Percentiles rank a stretch among this genome's conserved stretches.
These are phyloP conservation scores for Agriopis marginaria DNA, from an alignment of 2,888 invertebrate genomes.

Conservation along the genomic window DNA sequence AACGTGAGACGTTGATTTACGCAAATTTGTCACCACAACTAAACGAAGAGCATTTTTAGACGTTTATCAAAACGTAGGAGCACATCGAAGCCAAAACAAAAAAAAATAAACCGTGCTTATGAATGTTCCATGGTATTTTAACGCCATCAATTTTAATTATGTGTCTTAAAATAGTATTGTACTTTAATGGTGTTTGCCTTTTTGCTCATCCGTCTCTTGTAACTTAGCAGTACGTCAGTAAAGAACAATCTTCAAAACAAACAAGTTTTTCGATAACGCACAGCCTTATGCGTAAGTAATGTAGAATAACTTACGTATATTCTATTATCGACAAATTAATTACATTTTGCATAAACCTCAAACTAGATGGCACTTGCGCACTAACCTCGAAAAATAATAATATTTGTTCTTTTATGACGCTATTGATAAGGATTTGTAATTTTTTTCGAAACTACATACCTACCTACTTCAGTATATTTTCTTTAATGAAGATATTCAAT, in stretches of 20 bases:
- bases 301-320: not conserved
- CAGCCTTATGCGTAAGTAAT: too few species aligned
- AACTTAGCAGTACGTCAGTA: not conserved
- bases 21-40: not conserved
- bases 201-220: conserved; percentile 1
- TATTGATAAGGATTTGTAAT: not conserved
- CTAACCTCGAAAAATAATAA: too few species aligned
- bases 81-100: not conserved
- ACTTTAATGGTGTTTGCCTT: not conserved
- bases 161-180: conserved; percentile 8
- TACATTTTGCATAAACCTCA: not conserved
- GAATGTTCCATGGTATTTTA: not conserved
- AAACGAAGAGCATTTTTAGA: too few species aligned
- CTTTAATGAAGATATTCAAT: not conserved
- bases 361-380: not conserved
- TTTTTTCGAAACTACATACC: too few species aligned
- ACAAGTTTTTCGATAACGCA: not conserved
- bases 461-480: too few species aligned
- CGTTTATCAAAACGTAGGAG: not conserved
- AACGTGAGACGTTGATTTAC: too few species aligned
- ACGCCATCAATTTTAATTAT: conserved; percentile 2
- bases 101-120: not conserved
- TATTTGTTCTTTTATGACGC: not conserved
- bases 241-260: conserved; percentile 1
- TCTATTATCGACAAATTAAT: not conserved